These are phyloP conservation scores for Pao palembangensis DNA, from an alignment of 2,113 vertebrate species.

Conservation along the genomic window DNA sequence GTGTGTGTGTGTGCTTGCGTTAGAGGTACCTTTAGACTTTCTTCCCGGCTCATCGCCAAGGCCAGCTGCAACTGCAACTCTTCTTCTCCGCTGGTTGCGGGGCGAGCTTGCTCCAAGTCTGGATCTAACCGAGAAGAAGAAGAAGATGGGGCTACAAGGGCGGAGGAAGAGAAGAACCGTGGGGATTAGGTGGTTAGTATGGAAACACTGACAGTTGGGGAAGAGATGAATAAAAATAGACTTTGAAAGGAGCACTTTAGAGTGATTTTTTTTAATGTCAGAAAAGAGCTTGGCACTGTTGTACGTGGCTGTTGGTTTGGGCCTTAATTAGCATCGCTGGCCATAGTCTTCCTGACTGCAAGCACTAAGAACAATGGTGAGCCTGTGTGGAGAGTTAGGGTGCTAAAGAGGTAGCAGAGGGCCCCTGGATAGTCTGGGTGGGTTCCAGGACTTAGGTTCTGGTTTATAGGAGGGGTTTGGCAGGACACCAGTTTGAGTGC, in stretches of 20 bases:
- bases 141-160: slow-evolving; percentile 80
- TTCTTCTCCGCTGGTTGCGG: slow-evolving; percentile 89
- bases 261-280: slow-evolving; percentile 38
- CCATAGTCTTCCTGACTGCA: slow-evolving; percentile 59
- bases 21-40: slow-evolving; percentile 87
- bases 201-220: slow-evolving; percentile 16
- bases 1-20: slow-evolving; percentile 8
- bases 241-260: slow-evolving; percentile 20
- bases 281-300: slow-evolving; percentile 46
- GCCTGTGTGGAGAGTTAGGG: slow-evolving; percentile 62
- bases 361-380: slow-evolving; percentile 69
- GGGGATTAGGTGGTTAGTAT: slow-evolving; percentile 11
- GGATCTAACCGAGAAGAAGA: slow-evolving; percentile 81
- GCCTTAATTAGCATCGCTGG: slow-evolving; percentile 64
- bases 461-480: slow-evolving; percentile 23
- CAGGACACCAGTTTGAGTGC: slow-evolving; percentile 26
- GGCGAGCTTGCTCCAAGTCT: slow-evolving; percentile 90
- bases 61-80: slow-evolving; percentile 95
- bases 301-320: slow-evolving; percentile 65
- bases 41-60: slow-evolving; percentile 93
- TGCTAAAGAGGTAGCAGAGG: slow-evolving; percentile 26
- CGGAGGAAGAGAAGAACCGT: slow-evolving; percentile 19
- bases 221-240: slow-evolving; percentile 13
- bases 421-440: slow-evolving; percentile 44
- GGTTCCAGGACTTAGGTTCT: slow-evolving; percentile 40